These are phyloP conservation scores for Sinonovacula constricta DNA, from an alignment of 1,140 invertebrate species.

Conservation along the genomic window DNA sequence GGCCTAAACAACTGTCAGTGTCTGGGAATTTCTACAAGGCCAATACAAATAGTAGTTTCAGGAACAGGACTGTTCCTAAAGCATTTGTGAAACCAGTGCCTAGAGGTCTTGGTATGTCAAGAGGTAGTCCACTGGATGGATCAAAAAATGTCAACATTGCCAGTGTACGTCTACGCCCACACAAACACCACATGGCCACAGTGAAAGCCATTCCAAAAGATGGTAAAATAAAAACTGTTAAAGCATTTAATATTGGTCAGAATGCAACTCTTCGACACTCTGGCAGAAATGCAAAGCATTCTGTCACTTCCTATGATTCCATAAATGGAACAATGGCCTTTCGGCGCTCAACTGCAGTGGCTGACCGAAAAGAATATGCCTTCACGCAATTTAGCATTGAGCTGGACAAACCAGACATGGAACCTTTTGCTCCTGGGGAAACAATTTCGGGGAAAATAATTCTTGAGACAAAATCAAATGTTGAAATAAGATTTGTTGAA, in stretches of 20 bases:
- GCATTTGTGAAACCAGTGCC: neutral
- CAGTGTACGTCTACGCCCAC: conserved; percentile 16
- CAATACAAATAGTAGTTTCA: neutral
- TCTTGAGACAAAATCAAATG: conserved; percentile 58
- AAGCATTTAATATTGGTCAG: conserved; percentile 37
- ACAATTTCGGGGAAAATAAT: conserved; percentile 66
- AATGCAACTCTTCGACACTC: conserved; percentile 39
- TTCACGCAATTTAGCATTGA: conserved; percentile 71
- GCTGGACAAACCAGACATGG: conserved; percentile 60
- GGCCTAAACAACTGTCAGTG: neutral
- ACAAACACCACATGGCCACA: conserved; percentile 18
- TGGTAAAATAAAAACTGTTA: conserved; percentile 22
- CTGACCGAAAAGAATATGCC: conserved; percentile 59
- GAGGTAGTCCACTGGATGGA: neutral
- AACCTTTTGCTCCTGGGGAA: conserved; percentile 68
- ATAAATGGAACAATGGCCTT: conserved; percentile 11
- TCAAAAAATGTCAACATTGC: conserved; percentile 16
- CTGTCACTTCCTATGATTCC: neutral
- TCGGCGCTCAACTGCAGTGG: conserved; percentile 6
- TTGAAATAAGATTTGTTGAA: conserved; percentile 72
- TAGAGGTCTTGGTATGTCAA: neutral
- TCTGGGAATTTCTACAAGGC: neutral
- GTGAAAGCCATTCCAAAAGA: conserved; percentile 28
- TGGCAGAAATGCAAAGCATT: conserved; percentile 14
- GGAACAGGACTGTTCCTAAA: neutral